These are phyloP conservation scores for Athalia circularis DNA, from an alignment of 2,888 invertebrate species.

Conservation along the genomic window DNA sequence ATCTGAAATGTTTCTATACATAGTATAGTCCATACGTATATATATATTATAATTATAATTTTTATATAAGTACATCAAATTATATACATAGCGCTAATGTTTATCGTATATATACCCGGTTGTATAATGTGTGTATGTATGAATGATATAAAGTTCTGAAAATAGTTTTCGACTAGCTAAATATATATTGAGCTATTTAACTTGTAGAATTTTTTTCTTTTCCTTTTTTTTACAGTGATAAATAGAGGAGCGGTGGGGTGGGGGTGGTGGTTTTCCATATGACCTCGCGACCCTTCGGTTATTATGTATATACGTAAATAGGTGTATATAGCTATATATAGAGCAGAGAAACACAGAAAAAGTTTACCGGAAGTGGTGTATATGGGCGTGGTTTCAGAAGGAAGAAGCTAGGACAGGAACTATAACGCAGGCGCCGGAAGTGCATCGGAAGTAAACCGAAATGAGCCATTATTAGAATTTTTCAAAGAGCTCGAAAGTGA, in stretches of 20 bases:
- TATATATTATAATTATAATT: too few relatives aligned
- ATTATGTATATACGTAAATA: background rate
- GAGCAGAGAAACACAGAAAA: too few relatives aligned
- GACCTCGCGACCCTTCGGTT: background rate
- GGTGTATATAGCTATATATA: too few relatives aligned
- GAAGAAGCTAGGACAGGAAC: background rate
- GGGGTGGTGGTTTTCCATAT: too few relatives aligned
- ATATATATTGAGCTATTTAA: slow-evolving; percentile 2
- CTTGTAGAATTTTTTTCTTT: too few relatives aligned
- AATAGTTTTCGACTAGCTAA: slow-evolving; percentile 33
- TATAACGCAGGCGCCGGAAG: slow-evolving; percentile 15
- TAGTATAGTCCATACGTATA: too few relatives aligned
- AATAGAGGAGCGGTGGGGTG: too few relatives aligned
- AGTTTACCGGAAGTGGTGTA: too few relatives aligned
- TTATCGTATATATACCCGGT: slow-evolving; percentile 23
- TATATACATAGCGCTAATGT: background rate
- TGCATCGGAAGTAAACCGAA: slow-evolving; percentile 33
- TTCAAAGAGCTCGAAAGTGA: too few relatives aligned
- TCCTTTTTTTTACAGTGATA: too few relatives aligned
- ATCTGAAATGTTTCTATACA: too few relatives aligned
- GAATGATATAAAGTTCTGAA: background rate
- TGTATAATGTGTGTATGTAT: background rate
- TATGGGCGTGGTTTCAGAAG: slow-evolving; percentile 16
- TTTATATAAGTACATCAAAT: background rate
- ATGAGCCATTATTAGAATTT: background rate